Conservation (phyloP, 2,113 vertebrate genomes). For the Ptychochromis oligacanthus region DNA sequence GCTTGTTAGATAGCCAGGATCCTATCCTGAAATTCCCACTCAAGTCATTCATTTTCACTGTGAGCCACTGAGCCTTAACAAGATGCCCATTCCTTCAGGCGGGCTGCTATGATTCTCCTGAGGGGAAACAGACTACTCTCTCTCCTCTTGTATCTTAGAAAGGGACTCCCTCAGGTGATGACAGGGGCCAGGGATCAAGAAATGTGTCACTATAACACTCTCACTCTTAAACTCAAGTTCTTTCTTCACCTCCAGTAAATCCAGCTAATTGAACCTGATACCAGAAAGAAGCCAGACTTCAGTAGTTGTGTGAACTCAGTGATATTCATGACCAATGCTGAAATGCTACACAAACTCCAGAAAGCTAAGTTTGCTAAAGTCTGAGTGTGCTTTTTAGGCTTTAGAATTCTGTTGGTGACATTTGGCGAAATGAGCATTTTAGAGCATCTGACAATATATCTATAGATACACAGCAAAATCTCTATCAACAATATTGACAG, state of each 20-base stretch:
- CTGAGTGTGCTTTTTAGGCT: neutral
- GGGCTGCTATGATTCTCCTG: conserved; percentile 68
- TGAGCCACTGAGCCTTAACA: conserved; percentile 73
- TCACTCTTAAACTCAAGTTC: conserved; percentile 64
- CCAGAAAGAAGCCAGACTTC: conserved; percentile 48
- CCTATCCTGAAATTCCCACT: conserved; percentile 73
- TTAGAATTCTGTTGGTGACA: neutral
- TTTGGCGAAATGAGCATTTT: neutral
- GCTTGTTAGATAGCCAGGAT: conserved; percentile 75
- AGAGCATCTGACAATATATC: conserved; percentile 19
- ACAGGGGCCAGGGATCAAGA: conserved; percentile 62
- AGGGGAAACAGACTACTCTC: conserved; percentile 75
- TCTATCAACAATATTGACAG: conserved; percentile 60
- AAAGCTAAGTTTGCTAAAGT: conserved; percentile 2
- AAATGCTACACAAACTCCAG: conserved; percentile 3
- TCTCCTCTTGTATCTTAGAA: conserved; percentile 58
- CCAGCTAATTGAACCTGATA: conserved; percentile 67
- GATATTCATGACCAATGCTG: conserved; percentile 25
- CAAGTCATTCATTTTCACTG: conserved; percentile 75
- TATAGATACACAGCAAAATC: conserved; percentile 31
- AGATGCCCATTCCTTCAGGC: conserved; percentile 69
- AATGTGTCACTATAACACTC: conserved; percentile 56
- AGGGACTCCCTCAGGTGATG: conserved; percentile 59
- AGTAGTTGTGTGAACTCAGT: conserved; percentile 33
- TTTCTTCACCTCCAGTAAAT: conserved; percentile 50